A percentile compares a stretch with the other conserved stretches of the same genome.
Conservation (phyloP, 2,888 invertebrate species). For the Drosophila rubida region DNA sequence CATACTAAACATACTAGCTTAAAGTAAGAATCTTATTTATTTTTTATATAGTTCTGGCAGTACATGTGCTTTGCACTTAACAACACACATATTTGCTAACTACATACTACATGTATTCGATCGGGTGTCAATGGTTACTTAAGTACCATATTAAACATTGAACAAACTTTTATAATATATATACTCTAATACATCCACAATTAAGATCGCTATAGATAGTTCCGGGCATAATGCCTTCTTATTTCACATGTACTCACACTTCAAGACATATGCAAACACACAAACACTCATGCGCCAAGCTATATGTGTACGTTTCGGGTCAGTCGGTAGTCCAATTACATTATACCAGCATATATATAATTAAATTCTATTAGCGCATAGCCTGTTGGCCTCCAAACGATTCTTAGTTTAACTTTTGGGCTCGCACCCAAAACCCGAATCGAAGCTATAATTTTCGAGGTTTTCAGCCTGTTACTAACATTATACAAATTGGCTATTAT, state of each 20-base stretch:
- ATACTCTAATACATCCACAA: neutral
- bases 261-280: neutral
- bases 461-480: too few species aligned
- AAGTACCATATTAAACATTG: neutral
- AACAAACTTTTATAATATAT: neutral
- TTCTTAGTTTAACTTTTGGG: neutral
- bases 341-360: too few species aligned
- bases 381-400: neutral
- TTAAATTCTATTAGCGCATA: too few species aligned
- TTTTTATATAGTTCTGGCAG: conserved; percentile 32
- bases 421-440: neutral
- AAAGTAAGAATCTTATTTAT: conserved; percentile 18
- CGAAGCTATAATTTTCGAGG: neutral
- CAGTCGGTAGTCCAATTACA: neutral
- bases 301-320: neutral
- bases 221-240: too few species aligned
- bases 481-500: too few species aligned
- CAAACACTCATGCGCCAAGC: neutral
- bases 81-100: neutral
- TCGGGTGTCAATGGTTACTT: neutral
- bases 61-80: conserved; percentile 30
- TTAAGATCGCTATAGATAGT: too few species aligned
- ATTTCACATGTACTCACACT: neutral
- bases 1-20: conserved; percentile 29
- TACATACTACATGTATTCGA: neutral